Evolutionary conservation across 2,888 invertebrate genomes (phyloP).

Genomic region (Formica aserva): DNA sequence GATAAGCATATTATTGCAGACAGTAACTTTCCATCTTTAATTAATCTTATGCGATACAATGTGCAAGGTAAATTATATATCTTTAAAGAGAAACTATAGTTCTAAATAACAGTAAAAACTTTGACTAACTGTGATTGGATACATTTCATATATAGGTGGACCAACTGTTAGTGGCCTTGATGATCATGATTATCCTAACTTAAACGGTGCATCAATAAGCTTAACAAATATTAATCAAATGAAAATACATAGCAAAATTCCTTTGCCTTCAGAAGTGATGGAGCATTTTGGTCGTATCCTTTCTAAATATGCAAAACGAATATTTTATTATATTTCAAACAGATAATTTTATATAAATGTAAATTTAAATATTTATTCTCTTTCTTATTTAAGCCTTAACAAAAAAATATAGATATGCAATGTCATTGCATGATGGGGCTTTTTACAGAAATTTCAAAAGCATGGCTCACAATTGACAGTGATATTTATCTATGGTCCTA

Average conservation of each 20-base stretch:
- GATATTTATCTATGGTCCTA: constrained; percentile 99
- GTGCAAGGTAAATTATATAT: constrained; percentile 83
- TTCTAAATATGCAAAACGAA: constrained; percentile 79
- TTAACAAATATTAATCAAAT: constrained; percentile 91
- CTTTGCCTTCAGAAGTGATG: constrained; percentile 96
- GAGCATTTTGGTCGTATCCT: constrained; percentile 98
- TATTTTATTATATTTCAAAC: not conserved
- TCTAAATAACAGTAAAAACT: not conserved
- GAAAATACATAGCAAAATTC: constrained; percentile 93
- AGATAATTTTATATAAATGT: constrained; percentile 18
- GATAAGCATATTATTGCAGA: constrained; percentile 91
- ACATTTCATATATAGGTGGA: constrained; percentile 87
- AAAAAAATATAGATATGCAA: constrained; percentile 92
- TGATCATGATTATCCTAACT: constrained; percentile 95
- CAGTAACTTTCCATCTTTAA: constrained; percentile 90
- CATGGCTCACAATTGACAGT: constrained; percentile 99
- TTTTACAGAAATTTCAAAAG: constrained; percentile 97
- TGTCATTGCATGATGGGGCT: constrained; percentile 98
- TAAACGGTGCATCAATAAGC: constrained; percentile 90
- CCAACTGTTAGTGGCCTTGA: constrained; percentile 96
- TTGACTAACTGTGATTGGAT: not conserved
- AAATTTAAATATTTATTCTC: not conserved
- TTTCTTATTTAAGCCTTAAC: constrained; percentile 37
- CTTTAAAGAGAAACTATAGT: not conserved
- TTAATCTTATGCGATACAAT: constrained; percentile 87